A percentile compares a stretch with the other conserved stretches of the same genome.
Conservation (phyloP, 1,140 invertebrate species). For the Caenorhabditis tropicalis region DNA sequence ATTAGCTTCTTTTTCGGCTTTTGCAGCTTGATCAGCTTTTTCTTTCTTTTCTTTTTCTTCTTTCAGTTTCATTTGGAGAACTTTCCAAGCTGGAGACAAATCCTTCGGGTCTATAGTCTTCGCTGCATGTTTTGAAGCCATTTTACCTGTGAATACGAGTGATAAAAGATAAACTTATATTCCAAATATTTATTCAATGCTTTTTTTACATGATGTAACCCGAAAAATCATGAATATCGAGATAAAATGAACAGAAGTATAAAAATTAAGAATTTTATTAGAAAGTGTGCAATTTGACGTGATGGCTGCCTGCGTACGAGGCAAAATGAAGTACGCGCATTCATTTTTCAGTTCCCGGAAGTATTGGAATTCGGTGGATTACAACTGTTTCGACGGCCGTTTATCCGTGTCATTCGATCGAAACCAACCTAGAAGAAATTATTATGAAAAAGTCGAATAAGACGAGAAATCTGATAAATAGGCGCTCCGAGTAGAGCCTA, state of each 20-base stretch:
- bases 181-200: constrained; percentile 14
- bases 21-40: background rate
- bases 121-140: constrained; percentile 12
- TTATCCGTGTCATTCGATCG: constrained; percentile 10
- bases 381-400: constrained; percentile 15
- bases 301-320: background rate
- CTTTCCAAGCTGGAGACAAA: constrained; percentile 51
- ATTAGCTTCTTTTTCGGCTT: constrained; percentile 14
- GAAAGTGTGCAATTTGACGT: background rate
- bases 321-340: background rate
- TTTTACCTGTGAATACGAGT: background rate
- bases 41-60: constrained; percentile 53
- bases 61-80: constrained; percentile 51
- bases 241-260: background rate
- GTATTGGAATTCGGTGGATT: background rate
- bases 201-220: constrained; percentile 11
- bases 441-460: background rate
- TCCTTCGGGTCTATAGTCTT: constrained; percentile 47
- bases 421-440: constrained; percentile 5
- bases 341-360: background rate
- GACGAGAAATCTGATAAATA: too few species aligned
- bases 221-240: background rate
- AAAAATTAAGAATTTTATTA: background rate
- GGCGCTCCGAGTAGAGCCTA: too few species aligned
- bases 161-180: background rate